Evolutionary conservation across 2,888 invertebrate genomes (phyloP), one percentile per base, ranked within the genome.

Genomic region (Noctua fimbriata): DNA sequence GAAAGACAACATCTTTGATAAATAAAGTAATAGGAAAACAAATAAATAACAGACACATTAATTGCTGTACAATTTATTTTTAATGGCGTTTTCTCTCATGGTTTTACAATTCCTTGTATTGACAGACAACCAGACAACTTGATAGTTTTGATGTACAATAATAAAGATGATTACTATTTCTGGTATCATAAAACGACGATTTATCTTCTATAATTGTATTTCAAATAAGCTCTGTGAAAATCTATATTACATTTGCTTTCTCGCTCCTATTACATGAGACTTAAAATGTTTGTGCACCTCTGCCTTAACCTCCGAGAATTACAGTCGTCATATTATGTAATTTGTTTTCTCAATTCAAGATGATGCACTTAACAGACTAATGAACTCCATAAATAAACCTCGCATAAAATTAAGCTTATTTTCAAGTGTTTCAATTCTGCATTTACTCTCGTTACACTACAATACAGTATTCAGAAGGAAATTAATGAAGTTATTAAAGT

Each of bases 401-500:
- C 44, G 4, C 4, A 71, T 24, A 7, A 44, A 69, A 73, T 76
- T 47, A 71, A 65, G 36, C 63, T 71, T 65, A 66, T 63, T 79
- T 69, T 69, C 65, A 79, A 58, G 47, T 65, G 65, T 52, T 76
- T 74, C 24, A 63, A 76, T 74, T 76, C 47, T 47, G 41, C 72
- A 86, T 79, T 69, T 71, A 76, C 66, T 82, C 76, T 78, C 69
- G 77, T 78, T 79, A 78, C 52, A 69, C 70, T 78, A 87, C 86
- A 79, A 81, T 84, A 83, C 73, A 55, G 74, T 83, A 74, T 86
- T 85, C 80, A 87, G 88, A 85, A 75, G 76, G 80, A 88, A 88
- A 90, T 90, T 90, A 93, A 93, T 92, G 92, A 92, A 92, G 91
- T 90, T 90, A 94, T 93, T 92, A 92, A 89, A 89, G 90, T 83